phyloP scores from a whole-genome alignment of 1,140 invertebrate species.

The Amphibalanus amphitrite region DNA sequence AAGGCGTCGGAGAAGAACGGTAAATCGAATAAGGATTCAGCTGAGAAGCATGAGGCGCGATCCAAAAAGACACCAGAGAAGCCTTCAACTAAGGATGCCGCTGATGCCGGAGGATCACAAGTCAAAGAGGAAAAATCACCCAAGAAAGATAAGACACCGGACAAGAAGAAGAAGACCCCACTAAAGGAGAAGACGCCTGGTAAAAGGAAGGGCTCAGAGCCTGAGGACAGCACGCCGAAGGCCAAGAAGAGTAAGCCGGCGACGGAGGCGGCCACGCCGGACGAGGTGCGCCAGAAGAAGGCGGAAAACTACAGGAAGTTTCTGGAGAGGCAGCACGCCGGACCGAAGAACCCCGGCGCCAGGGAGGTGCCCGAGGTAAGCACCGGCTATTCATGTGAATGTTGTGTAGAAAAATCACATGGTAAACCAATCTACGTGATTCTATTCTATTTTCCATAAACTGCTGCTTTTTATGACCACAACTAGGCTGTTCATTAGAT shows the following conservation, averaged over 20 bases:
- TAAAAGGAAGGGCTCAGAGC: neutral
- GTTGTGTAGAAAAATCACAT: too few species aligned
- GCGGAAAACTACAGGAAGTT: neutral
- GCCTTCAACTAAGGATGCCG: too few species aligned
- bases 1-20: too few species aligned
- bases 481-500: too few species aligned
- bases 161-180: slow-evolving; percentile 12
- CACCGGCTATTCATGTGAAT: too few species aligned
- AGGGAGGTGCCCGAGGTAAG: slow-evolving; percentile 62
- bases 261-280: neutral
- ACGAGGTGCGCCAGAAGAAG: neutral
- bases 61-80: neutral
- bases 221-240: neutral
- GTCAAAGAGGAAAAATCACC: too few species aligned
- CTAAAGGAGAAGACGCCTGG: neutral
- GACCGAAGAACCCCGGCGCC: slow-evolving; percentile 54
- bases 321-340: slow-evolving; percentile 20
- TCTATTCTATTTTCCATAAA: too few species aligned
- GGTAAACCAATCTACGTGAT: too few species aligned
- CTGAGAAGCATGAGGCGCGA: neutral
- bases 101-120: too few species aligned
- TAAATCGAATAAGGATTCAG: neutral
- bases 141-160: neutral
- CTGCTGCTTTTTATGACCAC: too few species aligned
- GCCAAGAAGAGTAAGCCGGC: neutral